These are phyloP conservation scores for Onychostoma macrolepis DNA, from an alignment of 2,113 vertebrate species.

Conservation along the genomic window DNA sequence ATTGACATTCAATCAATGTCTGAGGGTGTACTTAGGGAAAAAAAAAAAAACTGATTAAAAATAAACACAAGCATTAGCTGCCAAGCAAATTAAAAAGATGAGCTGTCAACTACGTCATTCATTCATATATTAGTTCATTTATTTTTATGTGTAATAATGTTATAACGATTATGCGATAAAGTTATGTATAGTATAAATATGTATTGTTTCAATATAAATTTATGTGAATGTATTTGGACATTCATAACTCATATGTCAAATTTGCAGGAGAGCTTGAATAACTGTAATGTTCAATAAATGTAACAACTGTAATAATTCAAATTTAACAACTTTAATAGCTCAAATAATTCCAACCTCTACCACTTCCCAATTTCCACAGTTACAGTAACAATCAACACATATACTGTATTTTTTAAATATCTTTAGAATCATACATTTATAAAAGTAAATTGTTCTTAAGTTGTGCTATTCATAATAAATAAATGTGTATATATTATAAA, in stretches of 20 bases:
- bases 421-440: not conserved
- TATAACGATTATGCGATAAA: not conserved
- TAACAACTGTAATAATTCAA: not conserved
- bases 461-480: not conserved
- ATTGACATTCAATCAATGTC: conserved; percentile 46
- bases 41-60: conserved; percentile 1
- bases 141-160: not conserved
- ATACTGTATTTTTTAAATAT: not conserved
- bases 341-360: not conserved
- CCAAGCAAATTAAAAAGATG: not conserved
- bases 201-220: not conserved
- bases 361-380: not conserved
- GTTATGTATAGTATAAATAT: not conserved
- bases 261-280: not conserved
- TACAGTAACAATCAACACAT: not conserved
- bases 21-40: not conserved
- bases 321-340: not conserved
- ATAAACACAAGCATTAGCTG: conserved; percentile 18
- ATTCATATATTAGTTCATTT: not conserved
- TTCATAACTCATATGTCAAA: not conserved
- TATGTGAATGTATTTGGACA: not conserved
- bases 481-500: no score
- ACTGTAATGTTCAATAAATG: not conserved
- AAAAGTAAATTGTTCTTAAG: not conserved
- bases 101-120: not conserved